Conservation (phyloP, 2,797 vertebrate species). For the Hapalemur alaotrensis region DNA sequence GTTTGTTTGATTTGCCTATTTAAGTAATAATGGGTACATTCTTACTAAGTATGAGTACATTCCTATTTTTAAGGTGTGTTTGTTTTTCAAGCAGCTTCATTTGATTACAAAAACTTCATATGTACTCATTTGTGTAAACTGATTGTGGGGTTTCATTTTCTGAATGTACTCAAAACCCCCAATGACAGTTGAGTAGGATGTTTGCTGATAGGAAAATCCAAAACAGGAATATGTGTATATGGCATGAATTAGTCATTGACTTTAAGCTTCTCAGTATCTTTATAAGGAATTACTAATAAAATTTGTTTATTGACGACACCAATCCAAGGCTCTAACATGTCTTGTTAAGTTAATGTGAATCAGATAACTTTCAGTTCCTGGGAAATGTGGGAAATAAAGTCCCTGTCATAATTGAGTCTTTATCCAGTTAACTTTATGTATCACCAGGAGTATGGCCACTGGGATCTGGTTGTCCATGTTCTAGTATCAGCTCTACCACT, state of each 20-base stretch:
- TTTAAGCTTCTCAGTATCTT: conserved; percentile 55
- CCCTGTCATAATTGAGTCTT: background rate
- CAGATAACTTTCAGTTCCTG: background rate
- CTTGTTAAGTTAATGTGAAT: conserved; percentile 55
- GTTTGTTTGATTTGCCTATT: conserved; percentile 7
- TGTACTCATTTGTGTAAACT: conserved; percentile 9
- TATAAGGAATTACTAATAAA: conserved; percentile 70
- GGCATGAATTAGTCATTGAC: conserved; percentile 64
- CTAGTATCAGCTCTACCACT: background rate
- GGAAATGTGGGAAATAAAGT: background rate
- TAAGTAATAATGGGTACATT: background rate
- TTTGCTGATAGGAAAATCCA: conserved; percentile 49
- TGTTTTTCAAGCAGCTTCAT: conserved; percentile 45
- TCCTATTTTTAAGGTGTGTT: background rate
- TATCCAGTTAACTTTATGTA: background rate
- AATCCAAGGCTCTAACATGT: conserved; percentile 65
- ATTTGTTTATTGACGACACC: conserved; percentile 58
- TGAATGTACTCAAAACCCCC: conserved; percentile 48
- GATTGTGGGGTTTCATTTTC: conserved; percentile 36
- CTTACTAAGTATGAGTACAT: conserved; percentile 15
- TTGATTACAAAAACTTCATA: conserved; percentile 41
- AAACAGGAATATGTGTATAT: conserved; percentile 55
- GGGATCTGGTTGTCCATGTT: background rate
- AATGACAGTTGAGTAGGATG: conserved; percentile 42
- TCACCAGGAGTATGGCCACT: background rate